These are phyloP conservation scores for Oscheius sp. DNA, from an alignment of 1,140 invertebrate species.

Conservation along the genomic window DNA sequence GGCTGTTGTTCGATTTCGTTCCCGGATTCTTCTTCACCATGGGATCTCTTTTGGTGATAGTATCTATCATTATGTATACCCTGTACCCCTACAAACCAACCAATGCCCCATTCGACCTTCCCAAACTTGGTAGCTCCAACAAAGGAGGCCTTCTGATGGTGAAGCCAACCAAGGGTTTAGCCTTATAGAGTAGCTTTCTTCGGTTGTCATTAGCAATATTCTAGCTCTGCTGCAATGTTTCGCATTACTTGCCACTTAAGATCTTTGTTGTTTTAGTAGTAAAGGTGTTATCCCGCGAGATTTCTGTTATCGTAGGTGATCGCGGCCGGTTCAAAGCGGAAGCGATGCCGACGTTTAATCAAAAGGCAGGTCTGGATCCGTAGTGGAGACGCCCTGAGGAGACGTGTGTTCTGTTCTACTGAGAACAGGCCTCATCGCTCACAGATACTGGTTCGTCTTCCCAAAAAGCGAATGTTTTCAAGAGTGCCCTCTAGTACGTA, in stretches of 20 bases:
- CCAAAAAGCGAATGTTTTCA: conserved; percentile 3
- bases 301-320: no score
- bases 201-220: no score
- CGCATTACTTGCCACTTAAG: no score
- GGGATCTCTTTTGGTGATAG: conserved; percentile 49
- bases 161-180: background rate
- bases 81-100: conserved; percentile 21
- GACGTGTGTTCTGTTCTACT: no score
- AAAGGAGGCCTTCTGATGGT: conserved; percentile 6
- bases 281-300: no score
- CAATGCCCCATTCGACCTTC: background rate
- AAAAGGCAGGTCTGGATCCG: no score
- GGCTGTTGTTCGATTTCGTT: conserved; percentile 56
- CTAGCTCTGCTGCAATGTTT: no score
- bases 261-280: no score
- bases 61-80: conserved; percentile 28
- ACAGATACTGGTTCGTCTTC: conserved; percentile 3
- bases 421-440: background rate
- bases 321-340: no score
- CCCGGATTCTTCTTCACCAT: conserved; percentile 54
- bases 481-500: no score
- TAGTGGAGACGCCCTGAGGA: no score
- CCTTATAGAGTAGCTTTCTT: background rate
- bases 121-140: background rate
- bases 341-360: no score